phyloP scores from a whole-genome alignment of 2,888 invertebrate genomes.

The Tipula helvola region DNA sequence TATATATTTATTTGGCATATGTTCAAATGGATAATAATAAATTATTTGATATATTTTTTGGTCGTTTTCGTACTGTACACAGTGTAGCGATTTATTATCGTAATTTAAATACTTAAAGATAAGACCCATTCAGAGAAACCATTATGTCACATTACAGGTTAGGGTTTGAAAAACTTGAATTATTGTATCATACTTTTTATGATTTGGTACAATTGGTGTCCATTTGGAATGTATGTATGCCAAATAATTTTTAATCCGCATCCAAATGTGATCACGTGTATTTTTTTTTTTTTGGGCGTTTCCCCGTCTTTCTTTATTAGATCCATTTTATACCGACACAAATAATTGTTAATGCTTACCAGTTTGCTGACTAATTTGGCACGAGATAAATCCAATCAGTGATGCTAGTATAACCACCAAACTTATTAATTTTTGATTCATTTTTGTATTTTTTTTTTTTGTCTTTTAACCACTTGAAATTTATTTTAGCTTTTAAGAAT shows the following conservation, averaged over 20 bases:
- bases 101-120: not conserved
- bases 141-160: not conserved
- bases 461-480: not conserved
- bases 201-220: too few species aligned
- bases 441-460: not conserved
- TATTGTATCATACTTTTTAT: too few species aligned
- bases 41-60: not conserved
- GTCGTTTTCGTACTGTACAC: not conserved
- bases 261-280: too few species aligned
- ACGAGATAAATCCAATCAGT: not conserved
- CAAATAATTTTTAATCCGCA: too few species aligned
- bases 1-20: not conserved
- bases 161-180: too few species aligned
- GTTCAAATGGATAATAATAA: not conserved
- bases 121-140: not conserved
- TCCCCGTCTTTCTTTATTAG: not conserved
- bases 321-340: not conserved
- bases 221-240: too few species aligned
- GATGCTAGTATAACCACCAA: not conserved
- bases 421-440: not conserved
- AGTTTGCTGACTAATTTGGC: not conserved
- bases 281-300: not conserved
- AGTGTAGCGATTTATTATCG: not conserved
- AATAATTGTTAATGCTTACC: not conserved
- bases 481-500: not conserved